These are phyloP conservation scores for Hipposideros armiger DNA, from an alignment of 2,113 vertebrate species.

Conservation along the genomic window DNA sequence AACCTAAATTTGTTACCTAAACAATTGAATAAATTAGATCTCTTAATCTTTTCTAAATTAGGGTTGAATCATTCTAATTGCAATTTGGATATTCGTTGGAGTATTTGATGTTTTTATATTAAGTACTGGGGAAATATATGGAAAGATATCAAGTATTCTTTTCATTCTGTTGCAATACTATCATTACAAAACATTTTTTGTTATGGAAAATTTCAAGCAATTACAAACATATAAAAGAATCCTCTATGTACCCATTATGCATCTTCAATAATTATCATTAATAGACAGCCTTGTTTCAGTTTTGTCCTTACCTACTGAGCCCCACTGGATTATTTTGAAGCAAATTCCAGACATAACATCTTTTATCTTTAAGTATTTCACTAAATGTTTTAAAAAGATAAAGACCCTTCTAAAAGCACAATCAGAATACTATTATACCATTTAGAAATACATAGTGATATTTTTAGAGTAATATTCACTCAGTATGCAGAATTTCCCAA, in stretches of 20 bases:
- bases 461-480: not conserved
- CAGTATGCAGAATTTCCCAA: not conserved
- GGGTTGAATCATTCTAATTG: not conserved
- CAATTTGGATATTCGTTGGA: not conserved
- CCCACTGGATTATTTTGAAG: not conserved
- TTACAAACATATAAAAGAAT: not conserved
- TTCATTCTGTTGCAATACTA: not conserved
- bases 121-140: not conserved
- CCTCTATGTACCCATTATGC: not conserved
- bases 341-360: not conserved
- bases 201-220: not conserved
- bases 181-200: not conserved
- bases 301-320: not conserved
- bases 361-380: conserved; percentile 20
- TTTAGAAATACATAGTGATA: not conserved
- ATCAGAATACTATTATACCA: not conserved
- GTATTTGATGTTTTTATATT: not conserved
- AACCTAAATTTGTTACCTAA: not conserved
- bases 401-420: conserved; percentile 2
- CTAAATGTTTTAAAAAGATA: not conserved
- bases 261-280: not conserved
- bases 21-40: not conserved
- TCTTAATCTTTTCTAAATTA: conserved; percentile 8
- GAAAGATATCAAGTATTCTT: not conserved
- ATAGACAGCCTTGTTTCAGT: not conserved